A percentile compares a stretch with the other conserved stretches of the same genome.
Evolutionary conservation across 2,113 vertebrate genomes (phyloP).

Genomic region (Rhinopomastus cyanomelas): DNA sequence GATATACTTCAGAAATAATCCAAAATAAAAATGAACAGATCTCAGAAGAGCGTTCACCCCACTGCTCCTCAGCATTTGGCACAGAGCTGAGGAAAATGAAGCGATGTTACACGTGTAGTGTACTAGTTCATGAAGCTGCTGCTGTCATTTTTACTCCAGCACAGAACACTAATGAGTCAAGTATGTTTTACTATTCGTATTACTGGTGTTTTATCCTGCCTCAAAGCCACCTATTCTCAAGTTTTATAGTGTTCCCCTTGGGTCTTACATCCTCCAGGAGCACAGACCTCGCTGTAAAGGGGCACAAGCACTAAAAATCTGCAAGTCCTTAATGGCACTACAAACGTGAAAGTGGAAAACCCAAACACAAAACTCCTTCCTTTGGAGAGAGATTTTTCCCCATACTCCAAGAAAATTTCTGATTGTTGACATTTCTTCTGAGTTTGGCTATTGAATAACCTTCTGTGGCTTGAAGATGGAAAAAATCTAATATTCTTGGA

Average conservation of each 20-base stretch:
- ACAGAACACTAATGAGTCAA: neutral
- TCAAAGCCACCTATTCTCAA: neutral
- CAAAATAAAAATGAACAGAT: neutral
- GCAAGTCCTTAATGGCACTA: neutral
- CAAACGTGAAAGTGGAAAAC: neutral
- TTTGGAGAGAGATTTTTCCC: neutral
- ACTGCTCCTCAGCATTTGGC: neutral
- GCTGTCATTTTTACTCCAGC: neutral
- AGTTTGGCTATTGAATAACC: neutral
- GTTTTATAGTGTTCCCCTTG: neutral
- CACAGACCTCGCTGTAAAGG: neutral
- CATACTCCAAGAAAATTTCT: neutral
- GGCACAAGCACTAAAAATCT: neutral
- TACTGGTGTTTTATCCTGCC: neutral
- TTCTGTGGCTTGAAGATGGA: neutral
- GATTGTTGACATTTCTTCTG: neutral
- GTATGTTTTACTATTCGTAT: neutral
- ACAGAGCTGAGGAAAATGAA: neutral
- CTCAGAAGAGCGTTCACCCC: neutral
- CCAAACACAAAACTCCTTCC: neutral
- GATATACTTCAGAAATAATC: neutral
- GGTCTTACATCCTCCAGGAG: neutral
- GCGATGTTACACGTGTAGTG: neutral
- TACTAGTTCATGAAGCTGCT: neutral
- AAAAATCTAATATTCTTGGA: neutral